Percentiles rank a stretch among this genome's conserved stretches.
Conservation (phyloP, 2,888 invertebrate species). For the Ophion slaviceki region DNA sequence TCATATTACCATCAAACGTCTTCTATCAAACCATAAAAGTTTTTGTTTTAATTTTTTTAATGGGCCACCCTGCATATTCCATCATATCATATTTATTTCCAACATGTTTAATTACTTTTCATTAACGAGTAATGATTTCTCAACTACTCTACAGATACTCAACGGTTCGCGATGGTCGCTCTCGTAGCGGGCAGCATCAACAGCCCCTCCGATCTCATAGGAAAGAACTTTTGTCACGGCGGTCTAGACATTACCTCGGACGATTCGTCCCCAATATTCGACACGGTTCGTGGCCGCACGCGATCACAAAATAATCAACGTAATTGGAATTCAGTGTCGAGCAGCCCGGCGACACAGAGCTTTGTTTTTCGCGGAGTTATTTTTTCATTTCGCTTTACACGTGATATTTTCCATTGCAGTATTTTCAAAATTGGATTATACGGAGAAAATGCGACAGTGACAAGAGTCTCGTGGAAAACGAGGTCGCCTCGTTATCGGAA, state of each 20-base stretch:
- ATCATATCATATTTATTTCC: too few species aligned
- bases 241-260: conserved; percentile 88
- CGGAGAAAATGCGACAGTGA: conserved; percentile 88
- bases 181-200: conserved; percentile 88
- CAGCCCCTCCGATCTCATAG: conserved; percentile 87
- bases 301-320: neutral
- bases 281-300: conserved; percentile 86
- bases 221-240: conserved; percentile 92
- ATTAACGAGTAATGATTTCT: neutral
- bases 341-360: too few species aligned
- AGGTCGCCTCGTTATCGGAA: conserved; percentile 89
- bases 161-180: conserved; percentile 87
- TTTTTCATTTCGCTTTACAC: neutral
- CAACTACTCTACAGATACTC: conserved; percentile 51
- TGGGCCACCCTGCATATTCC: too few species aligned
- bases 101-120: neutral
- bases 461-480: conserved; percentile 90
- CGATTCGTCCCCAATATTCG: conserved; percentile 91
- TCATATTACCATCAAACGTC: too few species aligned
- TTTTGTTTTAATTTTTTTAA: too few species aligned
- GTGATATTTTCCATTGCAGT: conserved; percentile 84
- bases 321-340: neutral
- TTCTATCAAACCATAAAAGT: too few species aligned
- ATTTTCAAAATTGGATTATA: conserved; percentile 90
- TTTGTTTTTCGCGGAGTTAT: neutral